phyloP scores from a whole-genome alignment of 2,888 invertebrate genomes.

The Aspidiotus destructor region DNA sequence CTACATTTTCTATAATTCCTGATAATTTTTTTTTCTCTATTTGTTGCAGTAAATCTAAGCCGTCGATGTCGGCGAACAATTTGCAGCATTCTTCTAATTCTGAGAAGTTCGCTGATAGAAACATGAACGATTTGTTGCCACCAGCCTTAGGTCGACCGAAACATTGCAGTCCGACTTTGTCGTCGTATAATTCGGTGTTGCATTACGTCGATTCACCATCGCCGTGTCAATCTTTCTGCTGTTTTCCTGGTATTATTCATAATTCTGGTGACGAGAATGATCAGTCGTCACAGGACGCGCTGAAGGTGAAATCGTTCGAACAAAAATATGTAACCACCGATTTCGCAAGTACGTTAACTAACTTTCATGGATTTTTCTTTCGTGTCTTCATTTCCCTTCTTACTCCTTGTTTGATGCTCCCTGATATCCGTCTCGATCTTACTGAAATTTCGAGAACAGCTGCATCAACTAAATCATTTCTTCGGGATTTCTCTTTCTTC shows the following conservation, averaged over 20 bases:
- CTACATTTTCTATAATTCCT: background rate
- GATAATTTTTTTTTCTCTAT: background rate
- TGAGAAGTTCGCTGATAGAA: constrained; percentile 14
- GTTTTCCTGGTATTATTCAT: constrained; percentile 27
- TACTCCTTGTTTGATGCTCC: no score
- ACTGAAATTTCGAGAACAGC: no score
- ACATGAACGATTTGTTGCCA: constrained; percentile 23
- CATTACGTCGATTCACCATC: constrained; percentile 24
- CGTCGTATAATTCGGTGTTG: constrained; percentile 19
- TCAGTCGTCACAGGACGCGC: constrained; percentile 21
- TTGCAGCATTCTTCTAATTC: constrained; percentile 6
- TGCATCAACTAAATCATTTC: no score
- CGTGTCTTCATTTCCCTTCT: no score
- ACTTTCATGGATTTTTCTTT: no score
- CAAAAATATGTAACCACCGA: constrained; percentile 13
- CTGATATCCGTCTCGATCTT: no score
- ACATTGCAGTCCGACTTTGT: constrained; percentile 23
- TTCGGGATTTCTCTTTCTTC: no score
- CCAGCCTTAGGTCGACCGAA: constrained; percentile 15
- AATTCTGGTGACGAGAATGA: constrained; percentile 31
- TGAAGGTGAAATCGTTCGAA: constrained; percentile 22
- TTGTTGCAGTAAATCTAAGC: constrained; percentile 13
- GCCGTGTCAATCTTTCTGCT: constrained; percentile 28
- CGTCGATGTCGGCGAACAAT: constrained; percentile 5
- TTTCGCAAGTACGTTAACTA: constrained; percentile 9